These are phyloP conservation scores for Nomada ruficornis DNA, from an alignment of 2,888 invertebrate genomes.

Conservation along the genomic window DNA sequence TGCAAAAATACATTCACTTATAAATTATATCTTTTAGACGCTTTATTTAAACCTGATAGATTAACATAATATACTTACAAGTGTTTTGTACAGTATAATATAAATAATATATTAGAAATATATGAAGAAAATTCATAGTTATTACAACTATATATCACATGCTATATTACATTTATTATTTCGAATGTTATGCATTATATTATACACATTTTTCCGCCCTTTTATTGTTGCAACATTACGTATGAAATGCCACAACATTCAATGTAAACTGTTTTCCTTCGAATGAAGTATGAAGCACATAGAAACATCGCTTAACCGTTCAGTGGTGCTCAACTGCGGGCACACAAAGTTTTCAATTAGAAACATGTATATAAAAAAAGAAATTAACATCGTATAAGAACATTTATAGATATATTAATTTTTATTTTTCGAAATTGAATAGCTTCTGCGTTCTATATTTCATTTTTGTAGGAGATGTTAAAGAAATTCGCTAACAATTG, in stretches of 20 bases:
- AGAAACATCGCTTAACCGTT: constrained; percentile 15
- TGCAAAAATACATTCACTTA: constrained; percentile 78
- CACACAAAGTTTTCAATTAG: neutral
- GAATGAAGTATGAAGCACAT: neutral
- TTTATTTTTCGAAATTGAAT: no score
- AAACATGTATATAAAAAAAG: neutral
- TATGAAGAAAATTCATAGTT: constrained; percentile 51
- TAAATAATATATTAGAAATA: constrained; percentile 47
- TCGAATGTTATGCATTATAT: constrained; percentile 14
- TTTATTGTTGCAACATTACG: neutral
- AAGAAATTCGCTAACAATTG: no score
- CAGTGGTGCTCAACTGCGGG: neutral
- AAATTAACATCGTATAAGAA: neutral
- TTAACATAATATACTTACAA: constrained; percentile 54
- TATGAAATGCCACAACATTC: neutral
- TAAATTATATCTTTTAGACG: constrained; percentile 6
- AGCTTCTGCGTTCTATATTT: no score
- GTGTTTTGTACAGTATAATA: constrained; percentile 37
- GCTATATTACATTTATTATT: constrained; percentile 20
- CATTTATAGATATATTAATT: neutral
- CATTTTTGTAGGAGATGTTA: no score
- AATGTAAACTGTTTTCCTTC: constrained; percentile 9
- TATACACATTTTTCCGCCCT: neutral
- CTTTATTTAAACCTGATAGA: constrained; percentile 4
- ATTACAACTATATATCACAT: constrained; percentile 17